phyloP scores from a whole-genome alignment of 2,797 vertebrate genomes.

The Macrochelys suwanniensis region DNA sequence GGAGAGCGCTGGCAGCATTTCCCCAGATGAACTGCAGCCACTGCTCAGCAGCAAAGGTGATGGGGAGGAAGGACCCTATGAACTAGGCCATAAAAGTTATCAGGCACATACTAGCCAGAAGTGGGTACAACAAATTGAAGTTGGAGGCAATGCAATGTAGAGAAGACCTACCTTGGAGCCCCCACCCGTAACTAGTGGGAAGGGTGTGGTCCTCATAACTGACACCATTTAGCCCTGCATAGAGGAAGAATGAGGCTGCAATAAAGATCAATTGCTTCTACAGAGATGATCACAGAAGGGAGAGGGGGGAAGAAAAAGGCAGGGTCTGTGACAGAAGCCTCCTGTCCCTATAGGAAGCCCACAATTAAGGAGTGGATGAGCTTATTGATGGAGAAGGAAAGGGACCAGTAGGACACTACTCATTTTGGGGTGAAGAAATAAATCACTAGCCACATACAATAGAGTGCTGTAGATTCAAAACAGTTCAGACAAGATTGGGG shows the following conservation, averaged over 20 bases:
- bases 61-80: rapidly evolving
- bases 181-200: not conserved
- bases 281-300: too few relatives aligned
- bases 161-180: rapidly evolving
- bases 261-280: too few relatives aligned
- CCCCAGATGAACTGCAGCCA: not conserved
- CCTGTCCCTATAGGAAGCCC: not conserved
- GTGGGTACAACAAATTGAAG: rapidly evolving
- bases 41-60: rapidly evolving
- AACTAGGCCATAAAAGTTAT: not conserved
- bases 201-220: too few relatives aligned
- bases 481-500: not conserved
- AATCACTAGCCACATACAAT: not conserved
- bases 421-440: not conserved
- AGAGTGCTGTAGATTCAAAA: not conserved
- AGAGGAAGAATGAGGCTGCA: too few relatives aligned
- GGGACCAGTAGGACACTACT: not conserved
- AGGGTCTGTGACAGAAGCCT: not conserved
- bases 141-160: rapidly evolving
- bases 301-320: not conserved
- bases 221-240: too few relatives aligned
- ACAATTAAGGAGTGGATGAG: not conserved
- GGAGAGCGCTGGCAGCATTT: rapidly evolving
- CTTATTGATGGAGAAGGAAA: not conserved
- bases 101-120: rapidly evolving